Evolutionary conservation across 2,797 vertebrate genomes (phyloP).

Genomic region (Labeo calbasu): DNA sequence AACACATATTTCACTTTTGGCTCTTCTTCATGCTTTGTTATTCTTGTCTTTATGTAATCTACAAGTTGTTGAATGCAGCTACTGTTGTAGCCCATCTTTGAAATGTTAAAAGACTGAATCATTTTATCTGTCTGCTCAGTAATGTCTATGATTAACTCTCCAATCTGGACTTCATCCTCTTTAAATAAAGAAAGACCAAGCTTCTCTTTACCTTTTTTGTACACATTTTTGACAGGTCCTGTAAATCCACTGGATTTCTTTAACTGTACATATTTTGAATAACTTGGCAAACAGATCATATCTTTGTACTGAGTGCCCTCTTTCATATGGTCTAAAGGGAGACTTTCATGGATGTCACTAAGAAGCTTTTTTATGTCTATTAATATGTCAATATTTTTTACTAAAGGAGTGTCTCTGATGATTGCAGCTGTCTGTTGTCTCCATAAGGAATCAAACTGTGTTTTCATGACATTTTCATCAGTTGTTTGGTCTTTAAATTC

Average conservation of each 20-base stretch:
- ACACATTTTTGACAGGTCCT: fast-evolving
- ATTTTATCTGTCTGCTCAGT: not conserved
- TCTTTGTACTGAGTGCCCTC: fast-evolving
- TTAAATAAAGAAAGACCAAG: fast-evolving
- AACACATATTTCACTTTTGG: not conserved
- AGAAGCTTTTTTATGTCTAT: conserved; percentile 1
- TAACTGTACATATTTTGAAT: not conserved
- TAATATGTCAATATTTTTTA: conserved; percentile 18
- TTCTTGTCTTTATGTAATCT: not conserved
- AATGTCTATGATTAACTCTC: not conserved
- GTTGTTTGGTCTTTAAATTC: conserved; percentile 50
- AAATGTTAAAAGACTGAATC: conserved; percentile 16
- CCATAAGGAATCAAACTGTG: conserved; percentile 50
- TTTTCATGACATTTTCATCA: conserved; percentile 49
- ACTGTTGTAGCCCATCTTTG: conserved; percentile 38
- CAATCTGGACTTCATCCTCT: not conserved
- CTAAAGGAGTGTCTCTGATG: not conserved
- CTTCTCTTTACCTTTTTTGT: fast-evolving
- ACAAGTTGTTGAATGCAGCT: conserved; percentile 41
- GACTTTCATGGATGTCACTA: fast-evolving
- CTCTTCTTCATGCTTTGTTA: fast-evolving
- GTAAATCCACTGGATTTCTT: not conserved
- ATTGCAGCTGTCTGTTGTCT: conserved; percentile 16
- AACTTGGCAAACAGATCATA: not conserved
- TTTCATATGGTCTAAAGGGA: not conserved